Evolutionary conservation across 1,140 invertebrate species (phyloP).

Genomic region (Sitophilus oryzae): DNA sequence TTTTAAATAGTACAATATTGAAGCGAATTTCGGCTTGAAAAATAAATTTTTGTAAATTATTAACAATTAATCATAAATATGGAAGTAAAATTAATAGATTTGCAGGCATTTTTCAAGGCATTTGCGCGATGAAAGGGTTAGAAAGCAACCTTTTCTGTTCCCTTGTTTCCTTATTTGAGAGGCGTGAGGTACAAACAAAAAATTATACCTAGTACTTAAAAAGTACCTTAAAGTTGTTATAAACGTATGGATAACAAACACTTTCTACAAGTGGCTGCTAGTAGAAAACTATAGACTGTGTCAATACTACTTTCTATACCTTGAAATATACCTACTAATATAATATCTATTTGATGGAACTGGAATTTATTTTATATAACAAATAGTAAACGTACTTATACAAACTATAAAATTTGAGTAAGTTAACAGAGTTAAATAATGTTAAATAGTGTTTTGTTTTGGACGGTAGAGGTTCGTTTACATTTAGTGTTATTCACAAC

Average conservation of each 20-base stretch:
- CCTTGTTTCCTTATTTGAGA: conserved; percentile 15
- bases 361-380: too few relatives aligned
- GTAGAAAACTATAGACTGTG: too few relatives aligned
- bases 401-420: too few relatives aligned
- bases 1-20: conserved; percentile 17
- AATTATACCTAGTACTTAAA: neutral
- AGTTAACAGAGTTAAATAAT: too few relatives aligned
- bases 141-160: conserved; percentile 11
- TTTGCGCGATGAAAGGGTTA: conserved; percentile 11
- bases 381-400: too few relatives aligned
- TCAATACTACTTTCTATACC: too few relatives aligned
- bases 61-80: neutral
- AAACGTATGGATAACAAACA: neutral
- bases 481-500: too few relatives aligned
- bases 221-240: neutral
- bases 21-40: conserved; percentile 9
- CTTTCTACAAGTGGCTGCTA: neutral
- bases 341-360: too few relatives aligned
- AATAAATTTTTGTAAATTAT: neutral
- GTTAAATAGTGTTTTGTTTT: too few relatives aligned
- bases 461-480: too few relatives aligned
- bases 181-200: neutral
- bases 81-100: conserved; percentile 6
- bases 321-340: conserved; percentile 12
- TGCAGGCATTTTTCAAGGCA: conserved; percentile 18